Evolutionary conservation across 2,797 vertebrate species (phyloP).

Genomic region (Natrix natrix): DNA sequence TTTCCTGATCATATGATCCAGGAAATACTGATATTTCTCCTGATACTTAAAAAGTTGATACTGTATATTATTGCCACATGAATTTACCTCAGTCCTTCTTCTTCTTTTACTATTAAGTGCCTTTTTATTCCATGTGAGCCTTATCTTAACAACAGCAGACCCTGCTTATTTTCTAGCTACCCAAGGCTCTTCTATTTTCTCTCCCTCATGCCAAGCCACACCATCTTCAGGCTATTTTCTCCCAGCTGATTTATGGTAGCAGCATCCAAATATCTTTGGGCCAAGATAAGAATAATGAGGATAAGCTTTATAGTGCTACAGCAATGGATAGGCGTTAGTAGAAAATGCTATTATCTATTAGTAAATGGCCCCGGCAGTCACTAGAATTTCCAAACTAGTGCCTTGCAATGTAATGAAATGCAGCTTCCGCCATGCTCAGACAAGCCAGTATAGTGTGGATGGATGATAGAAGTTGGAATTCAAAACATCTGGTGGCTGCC

Average conservation of each 20-base stretch:
- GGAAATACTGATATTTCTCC: neutral
- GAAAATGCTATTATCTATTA: neutral
- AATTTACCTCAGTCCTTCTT: neutral
- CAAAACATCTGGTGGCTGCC: neutral
- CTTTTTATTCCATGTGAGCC: neutral
- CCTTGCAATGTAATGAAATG: neutral
- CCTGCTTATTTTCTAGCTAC: neutral
- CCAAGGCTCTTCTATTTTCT: neutral
- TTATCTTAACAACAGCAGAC: neutral
- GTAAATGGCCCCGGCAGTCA: neutral
- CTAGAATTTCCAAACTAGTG: neutral
- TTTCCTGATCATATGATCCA: neutral
- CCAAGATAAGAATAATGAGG: neutral
- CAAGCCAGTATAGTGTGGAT: neutral
- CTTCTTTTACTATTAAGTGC: neutral
- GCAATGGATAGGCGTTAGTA: neutral
- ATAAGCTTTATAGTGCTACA: neutral
- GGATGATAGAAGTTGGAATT: neutral
- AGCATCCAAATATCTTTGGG: neutral
- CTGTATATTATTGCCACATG: neutral
- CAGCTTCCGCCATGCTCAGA: neutral
- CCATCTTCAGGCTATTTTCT: neutral
- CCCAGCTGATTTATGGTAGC: neutral
- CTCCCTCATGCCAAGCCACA: neutral
- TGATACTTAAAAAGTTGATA: neutral